phyloP scores from a whole-genome alignment of 2,888 invertebrate species.

The Rhingia campestris region DNA sequence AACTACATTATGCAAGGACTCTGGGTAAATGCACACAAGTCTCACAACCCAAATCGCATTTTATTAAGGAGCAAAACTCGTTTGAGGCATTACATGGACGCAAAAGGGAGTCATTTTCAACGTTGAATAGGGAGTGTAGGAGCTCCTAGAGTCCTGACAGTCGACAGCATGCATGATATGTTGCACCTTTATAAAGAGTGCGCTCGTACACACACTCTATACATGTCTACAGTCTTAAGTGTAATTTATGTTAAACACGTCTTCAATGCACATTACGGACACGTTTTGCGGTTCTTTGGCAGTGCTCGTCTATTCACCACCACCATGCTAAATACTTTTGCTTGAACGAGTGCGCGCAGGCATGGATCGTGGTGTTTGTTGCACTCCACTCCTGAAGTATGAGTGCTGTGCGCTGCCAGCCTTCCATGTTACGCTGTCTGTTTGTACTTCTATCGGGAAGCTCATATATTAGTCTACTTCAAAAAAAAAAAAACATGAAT shows the following conservation, averaged over 20 bases:
- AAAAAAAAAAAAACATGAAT: slow-evolving; percentile 15
- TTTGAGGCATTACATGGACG: slow-evolving; percentile 47
- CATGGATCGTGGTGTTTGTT: slow-evolving; percentile 23
- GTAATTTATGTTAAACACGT: slow-evolving; percentile 76
- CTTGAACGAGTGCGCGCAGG: slow-evolving; percentile 32
- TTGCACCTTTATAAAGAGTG: slow-evolving; percentile 61
- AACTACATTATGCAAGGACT: slow-evolving; percentile 70
- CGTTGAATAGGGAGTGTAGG: slow-evolving; percentile 33
- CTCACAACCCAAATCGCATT: slow-evolving; percentile 59
- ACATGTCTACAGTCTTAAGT: slow-evolving; percentile 66
- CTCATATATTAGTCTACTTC: slow-evolving; percentile 60
- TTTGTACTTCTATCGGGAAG: slow-evolving; percentile 54
- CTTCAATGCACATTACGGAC: slow-evolving; percentile 75
- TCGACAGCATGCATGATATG: slow-evolving; percentile 70
- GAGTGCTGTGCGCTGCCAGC: neutral
- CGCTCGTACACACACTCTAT: slow-evolving; percentile 9
- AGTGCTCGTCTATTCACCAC: slow-evolving; percentile 39
- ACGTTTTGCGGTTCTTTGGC: slow-evolving; percentile 74
- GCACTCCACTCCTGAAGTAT: neutral
- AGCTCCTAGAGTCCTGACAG: slow-evolving; percentile 49
- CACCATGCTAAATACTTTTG: slow-evolving; percentile 41
- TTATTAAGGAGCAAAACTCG: slow-evolving; percentile 64
- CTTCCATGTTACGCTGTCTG: slow-evolving; percentile 7
- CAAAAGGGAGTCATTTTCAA: slow-evolving; percentile 44
- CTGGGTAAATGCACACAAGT: slow-evolving; percentile 31